Conservation (phyloP, 1,140 invertebrate genomes). For the Brachionus sp. region DNA sequence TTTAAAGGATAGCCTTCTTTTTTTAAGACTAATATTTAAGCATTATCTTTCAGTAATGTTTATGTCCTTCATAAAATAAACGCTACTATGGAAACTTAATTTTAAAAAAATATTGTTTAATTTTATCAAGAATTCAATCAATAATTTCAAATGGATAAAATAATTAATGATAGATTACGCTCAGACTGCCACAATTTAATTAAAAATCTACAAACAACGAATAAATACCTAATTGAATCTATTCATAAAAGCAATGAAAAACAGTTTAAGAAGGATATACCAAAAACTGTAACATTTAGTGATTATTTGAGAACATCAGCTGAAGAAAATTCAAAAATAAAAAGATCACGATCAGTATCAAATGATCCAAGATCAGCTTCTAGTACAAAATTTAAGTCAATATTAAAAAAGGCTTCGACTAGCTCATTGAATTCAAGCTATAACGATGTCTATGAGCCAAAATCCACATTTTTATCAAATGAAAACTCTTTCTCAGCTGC, state of each 20-base stretch:
- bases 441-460: not conserved
- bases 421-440: not conserved
- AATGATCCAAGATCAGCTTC: not conserved
- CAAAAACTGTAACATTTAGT: slow-evolving; percentile 11
- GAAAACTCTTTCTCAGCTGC: not conserved
- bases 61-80: too few relatives aligned
- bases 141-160: not conserved
- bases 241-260: not conserved
- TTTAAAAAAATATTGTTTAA: not conserved
- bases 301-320: slow-evolving; percentile 16
- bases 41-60: too few relatives aligned
- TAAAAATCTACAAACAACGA: not conserved
- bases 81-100: not conserved
- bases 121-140: not conserved
- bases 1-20: too few relatives aligned
- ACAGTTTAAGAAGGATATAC: not conserved
- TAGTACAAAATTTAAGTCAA: not conserved
- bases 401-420: not conserved
- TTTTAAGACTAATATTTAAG: too few relatives aligned
- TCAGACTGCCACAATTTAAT: not conserved
- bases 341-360: not conserved
- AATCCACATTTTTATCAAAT: not conserved
- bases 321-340: not conserved
- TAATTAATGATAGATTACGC: not conserved
- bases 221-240: not conserved